phyloP scores from a whole-genome alignment of 2,113 vertebrate species.

The Passer domesticus region DNA sequence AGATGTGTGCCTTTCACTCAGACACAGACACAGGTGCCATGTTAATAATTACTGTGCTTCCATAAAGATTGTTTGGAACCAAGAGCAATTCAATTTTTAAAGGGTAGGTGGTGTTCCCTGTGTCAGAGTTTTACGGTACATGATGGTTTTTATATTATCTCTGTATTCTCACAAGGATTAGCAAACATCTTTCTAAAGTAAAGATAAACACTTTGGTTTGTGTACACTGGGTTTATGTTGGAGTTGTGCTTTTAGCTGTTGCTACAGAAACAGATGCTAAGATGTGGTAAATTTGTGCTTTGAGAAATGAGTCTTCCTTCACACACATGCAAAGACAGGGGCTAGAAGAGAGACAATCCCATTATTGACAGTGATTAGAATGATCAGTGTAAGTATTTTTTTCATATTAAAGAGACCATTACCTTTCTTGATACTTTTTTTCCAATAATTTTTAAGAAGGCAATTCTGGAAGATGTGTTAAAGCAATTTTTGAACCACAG shows the following conservation, averaged over 20 bases:
- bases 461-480: background rate
- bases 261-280: conserved; percentile 4
- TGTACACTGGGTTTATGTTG: background rate
- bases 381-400: background rate
- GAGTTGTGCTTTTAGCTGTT: background rate
- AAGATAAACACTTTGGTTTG: conserved; percentile 11
- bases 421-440: background rate
- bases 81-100: background rate
- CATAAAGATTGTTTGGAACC: background rate
- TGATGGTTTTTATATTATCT: background rate
- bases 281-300: background rate
- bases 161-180: background rate
- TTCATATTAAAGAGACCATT: background rate
- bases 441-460: background rate
- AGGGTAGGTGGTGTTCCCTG: background rate
- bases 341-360: background rate
- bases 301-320: background rate
- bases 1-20: background rate
- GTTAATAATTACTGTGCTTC: background rate
- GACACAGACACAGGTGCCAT: background rate
- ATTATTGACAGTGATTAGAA: background rate
- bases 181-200: background rate
- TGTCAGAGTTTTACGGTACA: background rate
- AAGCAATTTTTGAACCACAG: background rate
- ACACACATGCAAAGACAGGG: background rate